Conservation (phyloP, 2,888 invertebrate species). For the Synanthedon andrenaeformis region DNA sequence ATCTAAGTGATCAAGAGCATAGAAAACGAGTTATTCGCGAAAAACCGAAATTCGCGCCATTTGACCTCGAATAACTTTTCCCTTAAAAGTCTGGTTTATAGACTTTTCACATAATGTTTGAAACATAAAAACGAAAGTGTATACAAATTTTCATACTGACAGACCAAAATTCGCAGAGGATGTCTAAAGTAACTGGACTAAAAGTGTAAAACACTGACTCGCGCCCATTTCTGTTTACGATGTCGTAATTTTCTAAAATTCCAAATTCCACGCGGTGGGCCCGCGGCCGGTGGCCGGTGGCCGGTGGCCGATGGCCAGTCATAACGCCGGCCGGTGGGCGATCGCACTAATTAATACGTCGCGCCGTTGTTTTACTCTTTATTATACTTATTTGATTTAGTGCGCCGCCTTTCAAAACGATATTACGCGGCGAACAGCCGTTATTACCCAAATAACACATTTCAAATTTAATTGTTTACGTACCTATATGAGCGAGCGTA, state of each 20-base stretch:
- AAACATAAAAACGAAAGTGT: too few species aligned
- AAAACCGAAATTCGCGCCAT: too few species aligned
- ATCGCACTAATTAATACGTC: conserved; percentile 51
- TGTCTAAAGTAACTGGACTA: too few species aligned
- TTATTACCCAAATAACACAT: conserved; percentile 46
- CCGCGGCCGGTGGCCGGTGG: conserved; percentile 8
- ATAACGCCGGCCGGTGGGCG: conserved; percentile 6
- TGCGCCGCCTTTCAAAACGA: conserved; percentile 42
- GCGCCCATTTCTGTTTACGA: conserved; percentile 15
- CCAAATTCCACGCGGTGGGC: conserved; percentile 13
- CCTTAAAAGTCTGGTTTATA: too few species aligned
- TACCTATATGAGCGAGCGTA: too few species aligned
- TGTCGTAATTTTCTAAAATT: conserved; percentile 28
- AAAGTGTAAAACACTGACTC: too few species aligned
- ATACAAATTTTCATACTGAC: too few species aligned
- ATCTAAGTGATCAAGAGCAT: too few species aligned
- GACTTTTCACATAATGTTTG: too few species aligned
- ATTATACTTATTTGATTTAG: conserved; percentile 58
- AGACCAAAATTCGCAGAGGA: too few species aligned
- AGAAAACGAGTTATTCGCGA: too few species aligned
- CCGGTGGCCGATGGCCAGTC: conserved; percentile 9
- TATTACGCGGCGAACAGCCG: conserved; percentile 37
- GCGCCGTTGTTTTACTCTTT: conserved; percentile 47
- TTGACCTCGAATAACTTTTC: too few species aligned
- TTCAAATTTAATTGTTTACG: conserved; percentile 45